Percentiles rank a stretch among this genome's conserved stretches.
These are phyloP conservation scores for Drosophila pachea DNA, from an alignment of 1,140 invertebrate genomes.

Conservation along the genomic window DNA sequence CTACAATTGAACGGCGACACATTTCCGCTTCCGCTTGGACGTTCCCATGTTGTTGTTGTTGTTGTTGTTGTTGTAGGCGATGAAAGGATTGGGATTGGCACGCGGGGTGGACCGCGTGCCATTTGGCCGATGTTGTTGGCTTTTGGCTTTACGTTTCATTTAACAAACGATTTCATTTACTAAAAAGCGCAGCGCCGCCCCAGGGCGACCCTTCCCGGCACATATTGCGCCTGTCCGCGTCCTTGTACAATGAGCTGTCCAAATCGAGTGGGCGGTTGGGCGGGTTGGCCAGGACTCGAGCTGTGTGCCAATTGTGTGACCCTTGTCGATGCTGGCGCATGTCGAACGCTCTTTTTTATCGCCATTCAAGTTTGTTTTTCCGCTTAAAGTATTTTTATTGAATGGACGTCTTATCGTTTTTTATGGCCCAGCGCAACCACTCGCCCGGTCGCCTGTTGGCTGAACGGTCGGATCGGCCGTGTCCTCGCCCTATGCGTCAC, in stretches of 20 bases:
- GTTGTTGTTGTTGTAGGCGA: conserved; percentile 1
- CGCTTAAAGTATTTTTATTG: conserved; percentile 79
- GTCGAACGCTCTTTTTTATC: conserved; percentile 52
- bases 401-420: conserved; percentile 72
- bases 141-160: conserved; percentile 76
- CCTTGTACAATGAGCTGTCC: conserved; percentile 24
- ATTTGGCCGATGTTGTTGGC: conserved; percentile 42
- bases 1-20: conserved; percentile 67
- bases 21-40: conserved; percentile 67
- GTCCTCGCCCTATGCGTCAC: conserved; percentile 28
- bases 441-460: no score
- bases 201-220: conserved; percentile 23
- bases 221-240: conserved; percentile 55
- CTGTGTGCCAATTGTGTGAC: conserved; percentile 34
- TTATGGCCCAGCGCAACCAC: conserved; percentile 62
- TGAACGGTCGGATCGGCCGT: no score
- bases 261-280: conserved; percentile 50
- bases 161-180: conserved; percentile 78
- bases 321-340: conserved; percentile 29
- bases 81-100: conserved; percentile 21
- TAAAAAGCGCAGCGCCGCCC: conserved; percentile 61
- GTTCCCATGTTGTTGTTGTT: neutral
- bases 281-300: conserved; percentile 16
- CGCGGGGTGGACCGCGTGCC: conserved; percentile 8
- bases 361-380: conserved; percentile 78